Conservation (phyloP, 1,140 invertebrate species). For the silkworm (Bombyx mori) region ASM3026992v2 NC_085119.1:5395501-5396000, state of each 20-base stretch:
- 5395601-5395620: slow-evolving; percentile 30
- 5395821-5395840: no score
- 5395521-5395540: neutral
- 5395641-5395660: slow-evolving; percentile 22
- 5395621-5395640: slow-evolving; percentile 39
- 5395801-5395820: no score
- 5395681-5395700: slow-evolving; percentile 24
- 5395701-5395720: neutral
- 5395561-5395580: slow-evolving; percentile 39
- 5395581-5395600: slow-evolving; percentile 36
- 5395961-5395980: no score
- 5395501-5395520: no score
- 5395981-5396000: no score
- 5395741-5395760: neutral
- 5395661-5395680: slow-evolving; percentile 19
- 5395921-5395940: no score
- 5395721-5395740: slow-evolving; percentile 10
- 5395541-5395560: slow-evolving; percentile 49
- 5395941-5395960: no score
- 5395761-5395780: neutral
- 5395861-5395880: no score
- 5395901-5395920: no score
- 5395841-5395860: no score
- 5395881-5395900: no score
- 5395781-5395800: neutral